These are phyloP conservation scores for Drosophila neonasuta DNA, from an alignment of 2,888 invertebrate species.

Conservation along the genomic window DNA sequence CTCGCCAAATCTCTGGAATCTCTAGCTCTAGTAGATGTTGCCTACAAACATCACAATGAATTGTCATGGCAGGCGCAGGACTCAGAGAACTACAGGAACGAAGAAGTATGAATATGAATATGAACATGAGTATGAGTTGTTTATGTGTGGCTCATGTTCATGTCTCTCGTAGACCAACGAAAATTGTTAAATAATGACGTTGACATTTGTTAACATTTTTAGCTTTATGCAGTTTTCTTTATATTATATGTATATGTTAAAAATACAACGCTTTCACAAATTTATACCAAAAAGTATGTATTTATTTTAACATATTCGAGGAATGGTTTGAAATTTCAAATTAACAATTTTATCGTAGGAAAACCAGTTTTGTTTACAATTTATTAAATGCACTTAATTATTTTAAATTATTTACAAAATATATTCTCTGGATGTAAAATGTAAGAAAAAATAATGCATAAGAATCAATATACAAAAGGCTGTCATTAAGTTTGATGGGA, in stretches of 20 bases:
- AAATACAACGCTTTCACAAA: neutral
- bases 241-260: neutral
- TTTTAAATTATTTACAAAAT: too few species aligned
- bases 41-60: conserved; percentile 2
- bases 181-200: conserved; percentile 65
- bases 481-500: too few species aligned
- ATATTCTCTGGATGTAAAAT: too few species aligned
- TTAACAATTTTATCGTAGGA: too few species aligned
- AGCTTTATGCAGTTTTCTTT: conserved; percentile 8
- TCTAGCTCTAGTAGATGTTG: conserved; percentile 13
- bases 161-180: conserved; percentile 11
- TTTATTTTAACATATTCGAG: too few species aligned
- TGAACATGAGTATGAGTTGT: conserved; percentile 4
- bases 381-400: too few species aligned
- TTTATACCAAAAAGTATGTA: too few species aligned
- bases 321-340: too few species aligned
- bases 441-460: too few species aligned
- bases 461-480: too few species aligned
- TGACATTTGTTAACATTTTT: conserved; percentile 55
- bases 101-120: conserved; percentile 11
- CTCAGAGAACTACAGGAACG: conserved; percentile 15
- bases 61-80: conserved; percentile 1
- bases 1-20: neutral
- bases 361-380: too few species aligned
- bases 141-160: conserved; percentile 20